Conservation (phyloP, 2,113 vertebrate genomes). For the Petrocephalus zakoni region DNA sequence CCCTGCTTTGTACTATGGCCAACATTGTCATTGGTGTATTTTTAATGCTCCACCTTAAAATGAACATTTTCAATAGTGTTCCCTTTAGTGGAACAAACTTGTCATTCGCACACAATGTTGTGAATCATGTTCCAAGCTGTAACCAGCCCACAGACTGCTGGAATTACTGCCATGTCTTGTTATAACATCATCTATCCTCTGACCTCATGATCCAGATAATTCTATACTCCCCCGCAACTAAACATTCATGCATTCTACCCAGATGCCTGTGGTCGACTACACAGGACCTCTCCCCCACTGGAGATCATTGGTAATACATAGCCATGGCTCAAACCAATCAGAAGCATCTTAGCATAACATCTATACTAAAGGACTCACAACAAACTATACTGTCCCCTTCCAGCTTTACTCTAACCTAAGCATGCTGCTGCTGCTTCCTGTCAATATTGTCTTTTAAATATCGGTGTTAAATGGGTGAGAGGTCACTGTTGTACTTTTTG, state of each 20-base stretch:
- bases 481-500: background rate
- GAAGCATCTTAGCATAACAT: background rate
- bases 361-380: background rate
- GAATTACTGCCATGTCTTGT: background rate
- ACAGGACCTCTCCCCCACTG: background rate
- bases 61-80: background rate
- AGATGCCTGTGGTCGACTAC: background rate
- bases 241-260: background rate
- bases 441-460: background rate
- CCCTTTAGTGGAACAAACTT: background rate
- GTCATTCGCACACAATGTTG: background rate
- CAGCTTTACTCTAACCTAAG: background rate
- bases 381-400: background rate
- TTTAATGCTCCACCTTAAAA: background rate
- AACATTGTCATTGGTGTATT: background rate
- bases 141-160: background rate
- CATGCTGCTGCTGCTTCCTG: background rate
- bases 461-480: background rate
- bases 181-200: background rate
- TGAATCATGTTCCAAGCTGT: background rate
- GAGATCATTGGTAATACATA: background rate
- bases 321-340: background rate
- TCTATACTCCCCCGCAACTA: background rate
- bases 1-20: background rate
- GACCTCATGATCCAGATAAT: background rate